Base-by-base conservation (phyloP, 1,140 invertebrate species). In the Venustaconcha ellipsiformis region DNA sequence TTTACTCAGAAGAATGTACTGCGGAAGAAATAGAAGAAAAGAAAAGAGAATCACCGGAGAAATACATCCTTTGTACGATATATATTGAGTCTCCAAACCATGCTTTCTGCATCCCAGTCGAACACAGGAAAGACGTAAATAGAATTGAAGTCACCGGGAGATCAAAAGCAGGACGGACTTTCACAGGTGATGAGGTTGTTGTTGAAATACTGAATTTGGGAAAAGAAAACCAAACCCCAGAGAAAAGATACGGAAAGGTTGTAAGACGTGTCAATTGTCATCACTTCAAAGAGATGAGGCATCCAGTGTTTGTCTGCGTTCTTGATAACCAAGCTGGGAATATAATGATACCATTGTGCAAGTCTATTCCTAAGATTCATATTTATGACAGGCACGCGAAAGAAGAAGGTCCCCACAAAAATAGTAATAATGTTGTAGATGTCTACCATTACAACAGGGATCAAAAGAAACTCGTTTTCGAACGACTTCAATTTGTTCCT, bases 121-220 rank as follows among this genome's bases (percentile, higher is more conserved):
- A 79, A 30, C 62, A 57, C 17, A 57, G 58, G 18, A 78, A 58
- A n/a, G 26, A 60, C n/a, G 37, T 76, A 17, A 57, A 66, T 17
- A 74, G 76, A 62, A 83, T 87, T 58, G 70, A 78, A 57, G 84
- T 87, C 30, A 75, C 67, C 30, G 79, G 84, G 14, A 67, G 86
- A 65, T 79, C 78, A 14, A 84, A 80, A 70, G 82, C 80, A 62
- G 86, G 86, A 6, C 81, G 76, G 67, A 72, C 77, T 57, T 86
- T 81, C 57, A 80, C 72, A 56, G 82, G 79, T n/a, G 86, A 86
- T 78, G 85, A 84, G 56, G 86, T 87, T 15, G 76, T 81, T 62
- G 86, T 87, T 14, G 81, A 86, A 76, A 57, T 87, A 8, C 64
- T 84, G 11, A 68, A 48, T n/a, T 57, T 72, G 20, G 67, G 74